Percentiles rank a stretch among this genome's conserved stretches.
These are phyloP conservation scores for Cliona cf. orientalis DNA, from an alignment of 37 sponge, comb jelly and placozoan genomes.

Conservation along the genomic window DNA sequence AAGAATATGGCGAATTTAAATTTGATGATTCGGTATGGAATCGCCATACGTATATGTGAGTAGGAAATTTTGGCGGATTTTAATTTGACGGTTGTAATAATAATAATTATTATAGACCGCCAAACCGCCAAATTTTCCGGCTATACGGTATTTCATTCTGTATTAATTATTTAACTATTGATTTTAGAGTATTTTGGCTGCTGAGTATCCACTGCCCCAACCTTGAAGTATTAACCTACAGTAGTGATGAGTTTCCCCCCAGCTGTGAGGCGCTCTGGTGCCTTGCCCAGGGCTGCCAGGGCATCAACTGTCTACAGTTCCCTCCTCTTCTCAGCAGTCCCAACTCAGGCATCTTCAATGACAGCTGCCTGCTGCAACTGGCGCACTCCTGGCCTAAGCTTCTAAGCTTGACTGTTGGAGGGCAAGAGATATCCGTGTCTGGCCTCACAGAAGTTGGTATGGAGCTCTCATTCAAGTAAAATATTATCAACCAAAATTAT, in stretches of 20 bases:
- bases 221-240: constrained; percentile 32
- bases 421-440: constrained; percentile 9
- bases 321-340: constrained; percentile 44
- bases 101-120: no score
- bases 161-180: no score
- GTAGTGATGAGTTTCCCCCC: constrained; percentile 68
- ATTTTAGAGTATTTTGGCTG: constrained; percentile 45
- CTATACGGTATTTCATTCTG: no score
- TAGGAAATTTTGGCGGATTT: no score
- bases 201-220: constrained; percentile 44
- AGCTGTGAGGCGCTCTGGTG: constrained; percentile 59
- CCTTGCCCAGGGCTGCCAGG: constrained; percentile 55
- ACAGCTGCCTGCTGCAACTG: constrained; percentile 36
- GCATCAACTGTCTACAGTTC: constrained; percentile 29
- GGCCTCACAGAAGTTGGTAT: constrained; percentile 45
- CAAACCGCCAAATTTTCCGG: no score
- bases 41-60: no score
- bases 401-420: constrained; percentile 35
- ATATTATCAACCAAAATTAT: not conserved
- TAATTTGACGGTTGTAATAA: no score
- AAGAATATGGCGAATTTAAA: no score
- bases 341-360: constrained; percentile 18
- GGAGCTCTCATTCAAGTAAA: not conserved
- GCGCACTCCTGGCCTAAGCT: constrained; percentile 43
- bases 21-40: no score